Evolutionary conservation across 2,113 vertebrate genomes (phyloP).

Genomic region (Gallinago jamesoni): DNA sequence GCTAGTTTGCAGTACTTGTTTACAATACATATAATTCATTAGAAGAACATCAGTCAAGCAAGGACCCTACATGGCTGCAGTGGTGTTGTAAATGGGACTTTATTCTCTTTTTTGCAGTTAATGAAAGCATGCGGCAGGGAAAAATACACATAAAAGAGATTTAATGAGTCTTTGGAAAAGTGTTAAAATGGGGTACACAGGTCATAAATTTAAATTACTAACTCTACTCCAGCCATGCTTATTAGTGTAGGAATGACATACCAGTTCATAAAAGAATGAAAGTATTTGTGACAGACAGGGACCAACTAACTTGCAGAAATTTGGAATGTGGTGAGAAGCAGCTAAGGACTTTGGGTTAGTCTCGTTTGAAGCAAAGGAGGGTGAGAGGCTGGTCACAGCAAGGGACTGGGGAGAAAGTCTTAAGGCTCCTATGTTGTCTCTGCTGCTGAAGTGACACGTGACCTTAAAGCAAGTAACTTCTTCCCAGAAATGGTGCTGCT

Average conservation of each 20-base stretch:
- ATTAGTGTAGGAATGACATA: constrained; percentile 48
- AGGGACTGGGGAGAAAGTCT: neutral
- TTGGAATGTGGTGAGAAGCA: neutral
- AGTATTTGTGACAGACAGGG: neutral
- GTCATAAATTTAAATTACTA: constrained; percentile 75
- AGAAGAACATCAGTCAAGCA: constrained; percentile 68
- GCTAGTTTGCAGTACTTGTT: constrained; percentile 69
- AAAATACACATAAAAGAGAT: constrained; percentile 78
- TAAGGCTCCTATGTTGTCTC: neutral
- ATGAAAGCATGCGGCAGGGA: constrained; percentile 69
- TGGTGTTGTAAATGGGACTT: constrained; percentile 58
- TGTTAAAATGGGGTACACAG: constrained; percentile 70
- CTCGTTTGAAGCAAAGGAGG: too few species aligned
- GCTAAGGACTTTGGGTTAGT: too few species aligned
- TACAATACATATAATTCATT: constrained; percentile 78
- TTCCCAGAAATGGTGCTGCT: neutral
- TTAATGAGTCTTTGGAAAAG: constrained; percentile 76
- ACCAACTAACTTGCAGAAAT: neutral
- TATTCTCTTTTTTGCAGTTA: constrained; percentile 73
- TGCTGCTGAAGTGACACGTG: neutral
- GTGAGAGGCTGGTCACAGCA: neutral
- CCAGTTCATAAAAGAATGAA: constrained; percentile 43
- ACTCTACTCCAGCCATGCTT: constrained; percentile 56
- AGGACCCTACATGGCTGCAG: constrained; percentile 34
- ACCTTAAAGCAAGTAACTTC: neutral